These are phyloP conservation scores for Azorinus chamasolen DNA, from an alignment of 2,888 invertebrate species.

Conservation along the genomic window DNA sequence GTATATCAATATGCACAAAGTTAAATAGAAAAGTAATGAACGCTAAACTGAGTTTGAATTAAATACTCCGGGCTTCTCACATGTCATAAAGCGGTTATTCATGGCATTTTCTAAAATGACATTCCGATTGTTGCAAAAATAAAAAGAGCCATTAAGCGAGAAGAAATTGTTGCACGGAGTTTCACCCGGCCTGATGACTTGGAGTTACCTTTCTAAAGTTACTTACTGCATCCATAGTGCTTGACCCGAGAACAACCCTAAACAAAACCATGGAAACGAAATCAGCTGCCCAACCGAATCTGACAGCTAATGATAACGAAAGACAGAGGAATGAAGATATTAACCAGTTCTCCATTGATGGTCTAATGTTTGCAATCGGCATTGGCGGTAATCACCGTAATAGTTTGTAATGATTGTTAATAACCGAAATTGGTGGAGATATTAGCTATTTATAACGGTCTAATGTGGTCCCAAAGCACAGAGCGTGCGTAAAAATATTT, in stretches of 20 bases:
- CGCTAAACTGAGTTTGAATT: background rate
- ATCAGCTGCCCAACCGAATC: background rate
- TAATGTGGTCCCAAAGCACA: too few species aligned
- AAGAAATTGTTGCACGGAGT: constrained; percentile 44
- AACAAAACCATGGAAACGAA: background rate
- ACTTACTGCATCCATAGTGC: constrained; percentile 28
- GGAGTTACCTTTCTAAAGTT: constrained; percentile 43
- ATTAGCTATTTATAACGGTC: too few species aligned
- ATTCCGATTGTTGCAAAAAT: constrained; percentile 54
- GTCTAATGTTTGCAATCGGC: too few species aligned
- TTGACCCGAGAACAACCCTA: constrained; percentile 10
- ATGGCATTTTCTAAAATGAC: constrained; percentile 41
- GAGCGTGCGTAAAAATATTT: too few species aligned
- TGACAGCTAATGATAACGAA: constrained; percentile 7
- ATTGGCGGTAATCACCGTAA: too few species aligned
- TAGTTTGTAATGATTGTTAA: too few species aligned
- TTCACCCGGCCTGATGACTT: constrained; percentile 35
- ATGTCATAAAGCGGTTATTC: constrained; percentile 56
- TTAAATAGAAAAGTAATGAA: constrained; percentile 53
- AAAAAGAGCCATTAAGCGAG: constrained; percentile 15
- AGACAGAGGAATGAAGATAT: background rate
- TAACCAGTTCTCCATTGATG: background rate
- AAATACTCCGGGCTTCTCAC: background rate
- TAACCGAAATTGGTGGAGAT: too few species aligned
- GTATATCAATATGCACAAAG: constrained; percentile 52